A percentile compares a stretch with the other conserved stretches of the same genome.
phyloP scores from a whole-genome alignment of 2,888 invertebrate genomes.

The Chrysopilus asiliformis region DNA sequence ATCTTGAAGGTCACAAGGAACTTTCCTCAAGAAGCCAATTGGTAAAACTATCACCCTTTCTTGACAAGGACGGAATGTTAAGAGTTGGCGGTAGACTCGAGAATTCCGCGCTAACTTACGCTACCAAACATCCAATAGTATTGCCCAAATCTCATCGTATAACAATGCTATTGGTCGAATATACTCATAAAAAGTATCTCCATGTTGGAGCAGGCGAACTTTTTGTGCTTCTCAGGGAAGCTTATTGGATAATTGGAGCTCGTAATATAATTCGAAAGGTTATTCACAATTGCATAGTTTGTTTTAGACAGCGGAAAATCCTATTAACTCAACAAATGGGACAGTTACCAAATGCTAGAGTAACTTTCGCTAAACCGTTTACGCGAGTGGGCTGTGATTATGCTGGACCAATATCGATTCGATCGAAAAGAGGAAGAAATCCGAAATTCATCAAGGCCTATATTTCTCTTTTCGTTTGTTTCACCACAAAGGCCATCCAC shows the following conservation, averaged over 20 bases:
- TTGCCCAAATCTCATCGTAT: background rate
- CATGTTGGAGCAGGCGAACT: background rate
- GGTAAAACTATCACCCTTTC: too few relatives aligned
- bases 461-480: constrained; percentile 19
- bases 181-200: background rate
- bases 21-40: too few relatives aligned
- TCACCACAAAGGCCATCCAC: constrained; percentile 16
- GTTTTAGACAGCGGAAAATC: background rate
- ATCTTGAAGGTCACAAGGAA: too few relatives aligned
- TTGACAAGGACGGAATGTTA: background rate
- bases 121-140: background rate
- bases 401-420: constrained; percentile 14
- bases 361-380: constrained; percentile 12
- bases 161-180: background rate
- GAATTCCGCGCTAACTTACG: background rate
- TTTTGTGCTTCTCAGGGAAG: background rate
- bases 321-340: constrained; percentile 6
- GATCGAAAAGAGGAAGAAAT: constrained; percentile 12
- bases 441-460: constrained; percentile 17
- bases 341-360: constrained; percentile 1
- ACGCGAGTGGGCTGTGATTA: constrained; percentile 14
- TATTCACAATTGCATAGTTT: background rate
- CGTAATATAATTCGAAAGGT: background rate
- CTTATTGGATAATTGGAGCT: background rate
- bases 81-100: background rate